A percentile compares a stretch with the other conserved stretches of the same genome.
Evolutionary conservation across 1,140 invertebrate species (phyloP).

Genomic region (Ericerus pela): DNA sequence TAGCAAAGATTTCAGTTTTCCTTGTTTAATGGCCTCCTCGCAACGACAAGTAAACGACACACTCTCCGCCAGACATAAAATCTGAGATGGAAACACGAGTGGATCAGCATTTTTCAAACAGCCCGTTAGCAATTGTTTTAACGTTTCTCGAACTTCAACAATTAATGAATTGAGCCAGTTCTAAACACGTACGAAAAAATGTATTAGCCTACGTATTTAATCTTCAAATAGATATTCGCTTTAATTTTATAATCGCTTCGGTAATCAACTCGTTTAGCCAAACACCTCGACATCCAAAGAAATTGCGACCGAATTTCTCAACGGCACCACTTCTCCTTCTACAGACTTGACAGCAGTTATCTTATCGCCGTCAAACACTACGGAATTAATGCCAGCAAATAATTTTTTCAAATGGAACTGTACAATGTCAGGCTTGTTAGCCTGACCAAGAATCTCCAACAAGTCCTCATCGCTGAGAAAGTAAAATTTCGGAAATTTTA

Average conservation of each 20-base stretch:
- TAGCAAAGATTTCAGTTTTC: slow-evolving; percentile 41
- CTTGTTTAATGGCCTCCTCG: slow-evolving; percentile 59
- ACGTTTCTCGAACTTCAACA: slow-evolving; percentile 63
- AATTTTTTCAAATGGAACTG: slow-evolving; percentile 88
- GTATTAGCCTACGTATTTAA: background rate
- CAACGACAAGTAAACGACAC: slow-evolving; percentile 67
- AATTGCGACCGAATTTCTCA: slow-evolving; percentile 61
- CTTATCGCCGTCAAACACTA: slow-evolving; percentile 37
- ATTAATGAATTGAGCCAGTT: slow-evolving; percentile 68
- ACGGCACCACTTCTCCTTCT: slow-evolving; percentile 67
- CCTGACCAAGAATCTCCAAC: slow-evolving; percentile 79
- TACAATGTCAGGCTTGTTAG: slow-evolving; percentile 71
- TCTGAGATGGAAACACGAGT: slow-evolving; percentile 68
- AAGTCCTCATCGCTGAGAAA: slow-evolving; percentile 95
- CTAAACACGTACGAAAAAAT: slow-evolving; percentile 31
- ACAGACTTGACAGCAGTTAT: slow-evolving; percentile 63
- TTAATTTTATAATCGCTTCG: too few species aligned
- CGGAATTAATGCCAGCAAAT: slow-evolving; percentile 74
- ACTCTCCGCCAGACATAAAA: slow-evolving; percentile 51
- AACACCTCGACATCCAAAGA: slow-evolving; percentile 64
- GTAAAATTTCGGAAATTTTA: slow-evolving; percentile 85
- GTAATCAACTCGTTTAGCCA: background rate
- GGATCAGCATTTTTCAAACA: slow-evolving; percentile 60
- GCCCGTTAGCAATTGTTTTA: slow-evolving; percentile 47
- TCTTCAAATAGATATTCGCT: background rate